phyloP scores from a whole-genome alignment of 2,888 invertebrate species.

The Rotaria macrura region DNA sequence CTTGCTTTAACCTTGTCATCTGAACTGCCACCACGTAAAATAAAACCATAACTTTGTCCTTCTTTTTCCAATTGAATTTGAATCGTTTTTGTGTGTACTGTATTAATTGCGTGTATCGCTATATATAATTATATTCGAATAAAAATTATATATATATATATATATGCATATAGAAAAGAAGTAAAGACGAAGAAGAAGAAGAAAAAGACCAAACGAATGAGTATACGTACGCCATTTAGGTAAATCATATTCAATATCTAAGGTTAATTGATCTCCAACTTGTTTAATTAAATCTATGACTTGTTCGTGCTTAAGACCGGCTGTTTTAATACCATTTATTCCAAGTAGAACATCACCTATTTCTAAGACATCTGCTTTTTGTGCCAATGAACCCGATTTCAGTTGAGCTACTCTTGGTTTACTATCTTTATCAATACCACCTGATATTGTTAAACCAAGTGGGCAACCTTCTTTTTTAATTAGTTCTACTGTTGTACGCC shows the following conservation, averaged over 20 bases:
- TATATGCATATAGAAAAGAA: background rate
- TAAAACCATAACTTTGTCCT: conserved; percentile 71
- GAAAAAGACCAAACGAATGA: too few species aligned
- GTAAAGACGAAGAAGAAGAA: too few species aligned
- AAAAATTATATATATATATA: too few species aligned
- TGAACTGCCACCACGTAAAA: conserved; percentile 68
- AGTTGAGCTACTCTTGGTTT: conserved; percentile 29
- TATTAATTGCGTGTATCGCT: conserved; percentile 32
- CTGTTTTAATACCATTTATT: conserved; percentile 27
- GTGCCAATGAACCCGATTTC: conserved; percentile 28
- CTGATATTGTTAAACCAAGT: conserved; percentile 7
- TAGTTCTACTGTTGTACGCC: conserved; percentile 11
- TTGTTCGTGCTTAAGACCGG: conserved; percentile 29
- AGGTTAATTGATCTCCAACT: conserved; percentile 28
- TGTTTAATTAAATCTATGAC: conserved; percentile 33
- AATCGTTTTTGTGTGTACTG: conserved; percentile 31
- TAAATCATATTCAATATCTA: conserved; percentile 33
- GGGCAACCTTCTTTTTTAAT: conserved; percentile 6
- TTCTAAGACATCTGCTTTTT: conserved; percentile 30
- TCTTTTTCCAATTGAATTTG: conserved; percentile 55
- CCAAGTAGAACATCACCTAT: conserved; percentile 30
- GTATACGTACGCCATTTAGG: conserved; percentile 31
- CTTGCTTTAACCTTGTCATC: conserved; percentile 55
- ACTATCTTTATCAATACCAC: conserved; percentile 33
- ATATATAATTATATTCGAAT: background rate